Evolutionary conservation across 1,140 invertebrate species (phyloP), one percentile per base, ranked within the genome.

Genomic region (Drosophila rhopaloa): DNA sequence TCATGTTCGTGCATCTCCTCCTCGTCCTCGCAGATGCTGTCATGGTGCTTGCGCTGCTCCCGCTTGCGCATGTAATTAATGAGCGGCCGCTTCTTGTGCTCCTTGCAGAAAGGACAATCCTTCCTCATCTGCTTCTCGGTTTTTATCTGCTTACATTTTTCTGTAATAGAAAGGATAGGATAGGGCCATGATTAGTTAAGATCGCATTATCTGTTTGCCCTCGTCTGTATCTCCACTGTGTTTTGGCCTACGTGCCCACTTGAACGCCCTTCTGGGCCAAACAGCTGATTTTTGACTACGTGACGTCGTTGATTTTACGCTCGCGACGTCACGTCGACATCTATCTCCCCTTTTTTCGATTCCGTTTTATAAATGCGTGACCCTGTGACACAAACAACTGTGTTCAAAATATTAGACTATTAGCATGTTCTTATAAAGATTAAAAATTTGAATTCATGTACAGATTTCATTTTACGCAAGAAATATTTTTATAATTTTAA

Each of bases 41-140:
- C 91, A 58, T 93, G 93, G 32, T 93, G 92, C 67, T 93, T 93
- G 6, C 92, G 92, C 14, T 93, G 92, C 27, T 93, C 91, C 66
- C 94, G 94, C 68, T 91, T 93, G 24, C 93, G 92, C 75, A 94
- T 93, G 79, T 94, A 95, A 54, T 91, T 92, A 2, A 93, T 93
- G 0, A 95, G 77, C 4, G 91, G 93, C 47, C 94, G 91, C 62
- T 94, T 93, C 89, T 94, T 94, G 53, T 92, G 93, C 60, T 94
- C 94, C 54, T 93, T 93, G 76, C 94, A 95, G 38, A 95, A 93
- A 3, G 94, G 92, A 67, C 94, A 95, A 14, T 91, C 92, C 44
- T 93, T 93, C 53, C 93, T 93, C 48, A 90, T 84, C 47, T 80
- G 81, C 38, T 86, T 85, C 71, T 89, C 66, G 7, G 75, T 37